Evolutionary conservation across 2,113 vertebrate species (phyloP), one percentile per base, ranked within the genome.

Genomic region (Petrocephalus zakoni): DNA sequence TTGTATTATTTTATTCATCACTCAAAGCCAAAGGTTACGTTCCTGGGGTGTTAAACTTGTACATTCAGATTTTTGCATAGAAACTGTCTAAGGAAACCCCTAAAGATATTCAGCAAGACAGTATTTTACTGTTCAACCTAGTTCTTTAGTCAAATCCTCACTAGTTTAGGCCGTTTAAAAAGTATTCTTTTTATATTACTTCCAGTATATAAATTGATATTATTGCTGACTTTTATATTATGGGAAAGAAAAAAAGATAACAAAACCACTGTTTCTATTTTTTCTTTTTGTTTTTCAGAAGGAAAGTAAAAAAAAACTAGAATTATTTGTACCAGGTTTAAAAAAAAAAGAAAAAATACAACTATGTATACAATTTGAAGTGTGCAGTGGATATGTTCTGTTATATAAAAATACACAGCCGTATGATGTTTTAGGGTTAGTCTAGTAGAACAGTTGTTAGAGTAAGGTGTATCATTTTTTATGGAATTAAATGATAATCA

Each of bases 201-300:
- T 98, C 96, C 97, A 96, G 95, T 97, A 96, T 96, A 97, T 95
- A 96, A 95, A 97, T 97, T 97, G 96, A 96, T 97, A 97, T 97
- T 96, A 97, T 95, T 97, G 96, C 96, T 96, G 95, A 97, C 95
- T 97, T 99, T 98, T 98, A 96, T 98, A 98, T 97, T 96, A 96
- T 91, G 95, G 96, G 96, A 81, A 96, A 94, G 96, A 96, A 78
- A 88, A 88, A 88, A 94, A 94, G 93, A 95, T 95, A 93, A 96
- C 92, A 95, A 95, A 96, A 96, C 95, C 93, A 96, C 96, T 96
- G 96, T 96, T 96, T 97, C 95, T 97, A 96, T 97, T 98, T 97
- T 97, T 96, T 96, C 94, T 94, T 95, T 95, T 96, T 94, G 88
- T 88, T 88, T 88, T 88, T 88, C 88, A 88, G 88, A 88, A 96